These are phyloP conservation scores for Dendrolimus houi DNA, from an alignment of 2,888 invertebrate genomes.

Conservation along the genomic window DNA sequence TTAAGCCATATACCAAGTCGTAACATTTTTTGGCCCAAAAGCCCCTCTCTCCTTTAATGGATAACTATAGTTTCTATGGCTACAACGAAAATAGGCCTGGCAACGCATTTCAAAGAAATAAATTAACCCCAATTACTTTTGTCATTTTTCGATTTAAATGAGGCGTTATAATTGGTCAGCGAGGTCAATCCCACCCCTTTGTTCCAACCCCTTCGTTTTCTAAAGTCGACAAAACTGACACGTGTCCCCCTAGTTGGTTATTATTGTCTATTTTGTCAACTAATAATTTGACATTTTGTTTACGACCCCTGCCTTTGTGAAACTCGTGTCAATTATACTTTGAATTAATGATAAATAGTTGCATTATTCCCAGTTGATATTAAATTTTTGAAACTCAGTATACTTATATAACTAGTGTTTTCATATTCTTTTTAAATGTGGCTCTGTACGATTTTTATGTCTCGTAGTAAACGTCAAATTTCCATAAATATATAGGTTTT, in stretches of 20 bases:
- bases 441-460: no score
- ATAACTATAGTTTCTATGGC: no score
- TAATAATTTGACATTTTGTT: not conserved
- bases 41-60: no score
- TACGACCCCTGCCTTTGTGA: not conserved
- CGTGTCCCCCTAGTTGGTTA: slow-evolving; percentile 24
- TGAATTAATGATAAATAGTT: not conserved
- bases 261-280: slow-evolving; percentile 10
- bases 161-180: slow-evolving; percentile 4
- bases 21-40: no score
- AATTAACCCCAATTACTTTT: not conserved
- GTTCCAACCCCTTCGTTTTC: slow-evolving; percentile 10
- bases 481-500: no score
- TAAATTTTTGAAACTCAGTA: not conserved
- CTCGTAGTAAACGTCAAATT: no score
- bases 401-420: no score
- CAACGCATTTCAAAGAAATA: not conserved
- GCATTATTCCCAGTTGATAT: not conserved
- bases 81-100: not conserved
- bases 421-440: no score
- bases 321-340: not conserved
- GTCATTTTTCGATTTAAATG: not conserved
- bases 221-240: slow-evolving; percentile 18
- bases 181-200: slow-evolving; percentile 8
- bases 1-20: no score